phyloP scores from a whole-genome alignment of 2,113 vertebrate species.

The Urocitellus parryii region DNA sequence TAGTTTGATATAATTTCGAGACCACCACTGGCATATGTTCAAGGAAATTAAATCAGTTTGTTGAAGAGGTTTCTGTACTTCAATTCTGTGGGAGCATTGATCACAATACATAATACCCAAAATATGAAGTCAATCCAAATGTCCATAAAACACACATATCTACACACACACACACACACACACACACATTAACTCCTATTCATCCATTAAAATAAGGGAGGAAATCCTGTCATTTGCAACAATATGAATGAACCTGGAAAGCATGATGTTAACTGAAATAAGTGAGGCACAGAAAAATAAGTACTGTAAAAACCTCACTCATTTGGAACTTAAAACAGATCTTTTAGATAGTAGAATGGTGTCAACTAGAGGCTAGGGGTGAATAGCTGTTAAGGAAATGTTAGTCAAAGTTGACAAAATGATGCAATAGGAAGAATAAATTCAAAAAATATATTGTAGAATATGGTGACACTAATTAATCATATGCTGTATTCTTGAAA shows the following conservation, averaged over 20 bases:
- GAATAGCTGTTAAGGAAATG: background rate
- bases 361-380: no score
- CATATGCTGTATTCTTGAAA: background rate
- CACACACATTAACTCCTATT: no score
- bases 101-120: background rate
- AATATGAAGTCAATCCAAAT: background rate
- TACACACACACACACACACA: background rate
- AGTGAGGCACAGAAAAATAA: background rate
- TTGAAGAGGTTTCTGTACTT: background rate
- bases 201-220: no score
- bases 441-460: background rate
- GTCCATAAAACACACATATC: background rate
- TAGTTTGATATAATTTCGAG: background rate
- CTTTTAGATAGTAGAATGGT: background rate
- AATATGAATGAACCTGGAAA: no score
- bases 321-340: background rate
- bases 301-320: background rate
- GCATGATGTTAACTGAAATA: no score
- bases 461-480: background rate
- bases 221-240: no score
- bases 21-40: background rate
- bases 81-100: background rate
- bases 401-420: background rate
- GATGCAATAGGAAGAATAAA: background rate
- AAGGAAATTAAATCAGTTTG: background rate